Conservation (phyloP, 2,113 vertebrate genomes). For the Oenanthe oenanthe region DNA sequence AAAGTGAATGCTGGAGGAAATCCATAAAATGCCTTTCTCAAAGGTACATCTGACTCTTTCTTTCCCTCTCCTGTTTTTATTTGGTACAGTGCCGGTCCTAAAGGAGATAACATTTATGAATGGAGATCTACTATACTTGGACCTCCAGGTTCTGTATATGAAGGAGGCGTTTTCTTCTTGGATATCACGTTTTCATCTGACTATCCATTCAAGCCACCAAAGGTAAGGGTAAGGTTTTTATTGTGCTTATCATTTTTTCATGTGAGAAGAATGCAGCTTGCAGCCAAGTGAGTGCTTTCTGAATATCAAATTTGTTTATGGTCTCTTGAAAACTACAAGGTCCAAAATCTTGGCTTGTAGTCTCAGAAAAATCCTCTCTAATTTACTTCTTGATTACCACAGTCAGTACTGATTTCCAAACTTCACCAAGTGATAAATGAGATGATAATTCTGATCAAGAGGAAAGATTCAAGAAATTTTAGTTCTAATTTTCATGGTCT, state of each 20-base stretch:
- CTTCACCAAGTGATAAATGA: background rate
- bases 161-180: slow-evolving; percentile 96
- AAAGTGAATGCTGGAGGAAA: background rate
- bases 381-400: background rate
- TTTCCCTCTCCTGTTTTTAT: background rate
- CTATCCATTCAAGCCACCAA: slow-evolving; percentile 98
- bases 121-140: slow-evolving; percentile 98
- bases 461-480: background rate
- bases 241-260: background rate
- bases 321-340: background rate
- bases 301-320: background rate
- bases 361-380: background rate
- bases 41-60: slow-evolving; percentile 9
- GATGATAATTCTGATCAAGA: background rate
- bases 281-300: background rate
- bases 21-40: background rate
- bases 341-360: background rate
- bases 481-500: background rate
- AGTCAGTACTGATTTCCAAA: background rate
- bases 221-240: slow-evolving; percentile 81
- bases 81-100: slow-evolving; percentile 87
- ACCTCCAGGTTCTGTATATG: slow-evolving; percentile 94
- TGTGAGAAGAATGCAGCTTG: background rate
- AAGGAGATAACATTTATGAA: slow-evolving; percentile 98
- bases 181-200: slow-evolving; percentile 98